Base-by-base conservation (phyloP, 2,113 vertebrate species). In the Anoplopoma fimbria region DNA sequence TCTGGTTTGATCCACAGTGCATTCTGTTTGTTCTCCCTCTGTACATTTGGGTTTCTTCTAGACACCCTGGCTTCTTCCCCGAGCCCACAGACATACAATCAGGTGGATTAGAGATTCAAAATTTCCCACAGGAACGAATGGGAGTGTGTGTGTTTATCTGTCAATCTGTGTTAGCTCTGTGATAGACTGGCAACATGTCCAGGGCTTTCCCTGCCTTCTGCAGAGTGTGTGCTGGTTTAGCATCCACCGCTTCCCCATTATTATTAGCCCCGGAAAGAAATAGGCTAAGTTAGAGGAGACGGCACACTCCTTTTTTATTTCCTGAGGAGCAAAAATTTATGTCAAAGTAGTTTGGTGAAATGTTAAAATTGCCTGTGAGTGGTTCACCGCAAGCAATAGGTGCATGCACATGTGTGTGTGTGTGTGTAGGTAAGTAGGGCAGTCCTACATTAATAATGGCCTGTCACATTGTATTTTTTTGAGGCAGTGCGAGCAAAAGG, bases 121-220 rank as follows among this genome's bases (percentile, higher is more conserved):
- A 91, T 92, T 89, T 91, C 90, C 89, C 90, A 86, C 73, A 81
- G 92, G 90, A 91, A 69, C 5, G 4, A 68, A 62, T 33, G 67
- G n/a, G 68, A 36, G 69, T 69, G 63, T 36, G 42, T 81, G 77
- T 89, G 79, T 90, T 91, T 88, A 88, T 89, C 82, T 87, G 87
- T 90, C 90, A 88, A 73, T 90, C 90, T 93, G 91, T 90, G 90
- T 89, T 90, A 88, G 87, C 79, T 89, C 82, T 82, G 77, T 64
- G 71, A 85, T 88, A 75, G 82, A 90, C 80, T 63, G 80, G 79
- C 88, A 86, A 51, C 87, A 82, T 87, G 82, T 88, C 86, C 72
- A 64, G 73, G 89, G 79, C 82, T 92, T 87, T 89, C 82, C 85
- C 77, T 83, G 85, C 87, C 90, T 83, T 89, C 88, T 90, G 85